Evolutionary conservation across 2,888 invertebrate species (phyloP).

Genomic region (Trissoscelio sp.): DNA sequence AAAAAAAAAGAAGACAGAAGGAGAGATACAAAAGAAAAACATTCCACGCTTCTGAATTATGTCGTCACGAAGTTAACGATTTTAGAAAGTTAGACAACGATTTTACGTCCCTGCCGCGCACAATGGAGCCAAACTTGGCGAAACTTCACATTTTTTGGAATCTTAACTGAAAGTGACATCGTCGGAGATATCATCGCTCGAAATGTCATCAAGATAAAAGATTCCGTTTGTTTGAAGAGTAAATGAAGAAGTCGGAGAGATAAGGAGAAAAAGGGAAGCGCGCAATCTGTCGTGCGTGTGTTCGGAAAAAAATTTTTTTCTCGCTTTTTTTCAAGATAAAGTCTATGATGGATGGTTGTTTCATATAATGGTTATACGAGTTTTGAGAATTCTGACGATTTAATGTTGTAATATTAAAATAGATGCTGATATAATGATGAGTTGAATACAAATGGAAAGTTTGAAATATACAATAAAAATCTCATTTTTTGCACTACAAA

Average conservation of each 20-base stretch:
- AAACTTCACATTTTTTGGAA: conserved; percentile 49
- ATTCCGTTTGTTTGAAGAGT: conserved; percentile 51
- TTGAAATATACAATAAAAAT: too few relatives aligned
- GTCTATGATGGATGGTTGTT: conserved; percentile 35
- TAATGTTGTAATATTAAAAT: conserved; percentile 20
- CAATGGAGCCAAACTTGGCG: conserved; percentile 61
- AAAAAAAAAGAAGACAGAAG: conserved; percentile 35
- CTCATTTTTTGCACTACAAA: too few relatives aligned
- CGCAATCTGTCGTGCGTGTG: conserved; percentile 32
- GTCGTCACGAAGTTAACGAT: conserved; percentile 63
- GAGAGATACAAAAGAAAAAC: conserved; percentile 60
- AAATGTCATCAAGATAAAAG: conserved; percentile 53
- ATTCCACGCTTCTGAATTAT: conserved; percentile 60
- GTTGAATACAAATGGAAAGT: neutral
- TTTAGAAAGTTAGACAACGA: conserved; percentile 64
- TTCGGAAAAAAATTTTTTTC: conserved; percentile 17
- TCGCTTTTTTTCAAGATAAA: conserved; percentile 25
- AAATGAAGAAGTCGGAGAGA: conserved; percentile 54
- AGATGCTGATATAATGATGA: neutral
- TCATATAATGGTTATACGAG: neutral
- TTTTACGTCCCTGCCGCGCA: conserved; percentile 15
- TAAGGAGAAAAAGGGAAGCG: conserved; percentile 33
- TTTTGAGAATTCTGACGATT: conserved; percentile 31
- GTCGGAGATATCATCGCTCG: conserved; percentile 45
- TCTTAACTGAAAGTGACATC: conserved; percentile 54